Base-by-base conservation (phyloP, 2,113 vertebrate species). In the Percopsis transmontana region DNA sequence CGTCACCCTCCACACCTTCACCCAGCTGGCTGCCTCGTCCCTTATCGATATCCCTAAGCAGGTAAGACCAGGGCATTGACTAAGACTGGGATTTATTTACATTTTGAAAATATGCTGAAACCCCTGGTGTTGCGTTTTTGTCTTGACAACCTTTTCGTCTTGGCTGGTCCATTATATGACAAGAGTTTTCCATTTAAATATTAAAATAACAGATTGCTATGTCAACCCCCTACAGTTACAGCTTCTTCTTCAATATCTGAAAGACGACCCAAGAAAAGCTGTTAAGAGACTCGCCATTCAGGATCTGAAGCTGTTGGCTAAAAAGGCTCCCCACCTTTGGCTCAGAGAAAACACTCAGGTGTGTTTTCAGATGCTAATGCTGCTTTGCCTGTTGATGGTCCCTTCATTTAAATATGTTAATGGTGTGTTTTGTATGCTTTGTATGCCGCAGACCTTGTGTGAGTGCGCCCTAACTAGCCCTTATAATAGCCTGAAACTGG, bases 31-130 rank as follows among this genome's bases (percentile, higher is more conserved):
- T 53, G 94, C 96, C 39, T 95, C 95, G 9, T 98, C 97, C 58
- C 90, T 99, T 74, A 94, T 98, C 38, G 95, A 99, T 61, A 99
- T 98, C 44, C 97, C 97, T 14, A 96, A 99, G 71, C 97, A 99
- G 96, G 97, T 98, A 33, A 4, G 5, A 33, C 27, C 27, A 33
- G 27, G 3, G 8, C 27, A 33, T 33, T 33, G 27, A 33, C 27
- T 33, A 6, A 0, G 27, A 6, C 27, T 33, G 27, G 5, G 27
- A 33, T 6, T 33, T 1, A 33, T 7, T 33, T 7, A 33, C 8
- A 33, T 33, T 4, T 33, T 33, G 27, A 4, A 33, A 33, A 33
- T 33, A 33, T 33, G 27, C 27, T 33, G 27, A 33, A 6, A 6
- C 27, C 27, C 8, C 27, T 33, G 27, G 5, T 33, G 27, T 33